Base-by-base conservation (phyloP, 2,888 invertebrate species). In the Itoplectis maculator region DNA sequence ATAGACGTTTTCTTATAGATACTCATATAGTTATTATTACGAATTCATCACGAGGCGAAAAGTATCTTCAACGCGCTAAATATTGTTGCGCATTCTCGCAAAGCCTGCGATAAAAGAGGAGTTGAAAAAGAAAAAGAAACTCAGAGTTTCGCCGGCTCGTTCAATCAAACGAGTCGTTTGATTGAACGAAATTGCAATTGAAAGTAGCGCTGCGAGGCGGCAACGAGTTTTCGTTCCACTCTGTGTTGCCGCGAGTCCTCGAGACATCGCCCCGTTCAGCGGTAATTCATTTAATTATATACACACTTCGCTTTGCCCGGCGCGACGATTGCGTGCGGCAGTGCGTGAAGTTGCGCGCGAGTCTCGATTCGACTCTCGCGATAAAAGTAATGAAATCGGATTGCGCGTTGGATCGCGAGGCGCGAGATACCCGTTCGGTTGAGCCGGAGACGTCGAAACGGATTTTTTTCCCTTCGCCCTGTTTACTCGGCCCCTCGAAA, bases 321-420 rank as follows among this genome's bases (percentile, higher is more conserved):
- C 15, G 61, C 35, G 11, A 29, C 49, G 9, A 61, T 70, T 29
- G 15, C 76, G 49, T 18, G 47, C 20, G 49, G 61, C 29, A 72
- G 61, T 45, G 66, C 54, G 70, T 76, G 23, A 77, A 72, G 59
- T 47, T 77, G 35, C 35, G 37, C 29, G 29, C 3, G 49, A 61
- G n/a, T n/a, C n/a, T n/a, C 20, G 47, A 20, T 61, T 77, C 51
- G 51, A 51, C n/a, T n/a, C n/a, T n/a, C n/a, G n/a, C 72, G 65
- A 73, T 68, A 73, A 61, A 76, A 76, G 59, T 76, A 76, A 77
- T 69, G 72, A 81, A 77, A 73, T 77, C 66, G 76, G 72, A 77
- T 77, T 66, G 76, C 37, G 29, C 29, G 29, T 29, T 5, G 29
- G 29, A 54, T 66, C 66, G 49, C 49, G 40, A 9, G 18, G n/a